Conservation (phyloP, 2,113 vertebrate species). For the Puma concolor region DNA sequence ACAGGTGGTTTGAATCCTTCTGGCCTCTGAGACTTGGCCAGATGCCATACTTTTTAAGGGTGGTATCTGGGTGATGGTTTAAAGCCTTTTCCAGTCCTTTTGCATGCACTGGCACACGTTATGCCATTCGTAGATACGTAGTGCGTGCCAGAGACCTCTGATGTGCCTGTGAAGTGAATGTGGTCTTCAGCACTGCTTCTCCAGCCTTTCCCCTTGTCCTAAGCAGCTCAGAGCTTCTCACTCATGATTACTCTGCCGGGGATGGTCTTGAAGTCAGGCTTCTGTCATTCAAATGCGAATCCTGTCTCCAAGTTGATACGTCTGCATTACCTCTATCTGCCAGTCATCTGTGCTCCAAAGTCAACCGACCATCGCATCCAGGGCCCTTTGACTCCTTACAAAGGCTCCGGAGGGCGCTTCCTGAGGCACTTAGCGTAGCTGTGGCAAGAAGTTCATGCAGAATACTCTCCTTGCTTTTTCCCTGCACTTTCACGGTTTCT, state of each 20-base stretch:
- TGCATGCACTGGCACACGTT: background rate
- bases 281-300: constrained; percentile 51
- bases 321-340: background rate
- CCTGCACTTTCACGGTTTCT: background rate
- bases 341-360: background rate
- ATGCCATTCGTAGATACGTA: background rate
- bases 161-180: background rate
- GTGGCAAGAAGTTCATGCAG: background rate
- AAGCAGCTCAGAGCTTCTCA: background rate
- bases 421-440: constrained; percentile 13
- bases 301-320: background rate
- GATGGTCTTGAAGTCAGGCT: background rate
- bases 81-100: background rate
- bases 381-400: background rate
- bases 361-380: background rate
- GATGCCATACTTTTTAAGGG: background rate
- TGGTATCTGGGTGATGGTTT: background rate
- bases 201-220: too few species aligned
- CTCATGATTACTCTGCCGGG: background rate
- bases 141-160: background rate
- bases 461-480: background rate
- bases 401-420: constrained; percentile 31
- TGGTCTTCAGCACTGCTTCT: background rate
- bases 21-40: background rate
- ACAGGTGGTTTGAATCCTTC: background rate